Base-by-base conservation (phyloP, 2,888 invertebrate genomes). In the Drosophila mimetica region DNA sequence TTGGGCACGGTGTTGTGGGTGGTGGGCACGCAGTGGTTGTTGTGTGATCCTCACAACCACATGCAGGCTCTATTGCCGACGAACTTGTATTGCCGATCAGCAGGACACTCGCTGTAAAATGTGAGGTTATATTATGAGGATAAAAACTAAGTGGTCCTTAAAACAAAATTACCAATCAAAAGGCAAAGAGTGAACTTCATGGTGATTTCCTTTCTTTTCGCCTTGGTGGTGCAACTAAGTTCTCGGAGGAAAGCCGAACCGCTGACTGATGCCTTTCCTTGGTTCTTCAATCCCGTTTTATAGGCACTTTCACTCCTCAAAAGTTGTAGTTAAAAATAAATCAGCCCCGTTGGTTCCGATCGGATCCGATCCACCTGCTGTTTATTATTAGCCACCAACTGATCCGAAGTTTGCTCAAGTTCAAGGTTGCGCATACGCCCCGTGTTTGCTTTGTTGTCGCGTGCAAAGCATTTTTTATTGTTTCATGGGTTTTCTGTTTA, bases 361-460 rank as follows among this genome's bases (percentile, higher is more conserved):
- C 13, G 20, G 20, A 30, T 30, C 11, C 30, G 9, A 20, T 28
- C 32, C 53, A 46, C 13, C 47, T 55, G 54, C 22, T 18, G 25
- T 9, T 18, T 25, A 55, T 18, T 11, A 48, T 36, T 55, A 55
- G 25, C 25, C n/a, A 4, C 6, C 9, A 14, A n/a, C 52, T 13
- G 22, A 18, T 39, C 39, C 9, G 16, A 30, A 51, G 57, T 32
- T 54, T 18, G 32, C 42, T 14, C 42, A 55, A 42, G 59, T 59
- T 59, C 59, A 59, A 42, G 59, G 59, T 28, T 55, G 14, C 20
- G 34, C 42, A 41, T 42, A 41, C 54, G 57, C 22, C 13, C n/a
- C 30, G 58, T 59, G 39, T 42, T 16, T 54, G 22, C 16, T 22
- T 8, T 53, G 5, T 13, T 53, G 22, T 54, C 41, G 30, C 58